Base-by-base conservation (phyloP, 2,888 invertebrate genomes). In the Scaptodrosophila latifasciaeformis region DNA sequence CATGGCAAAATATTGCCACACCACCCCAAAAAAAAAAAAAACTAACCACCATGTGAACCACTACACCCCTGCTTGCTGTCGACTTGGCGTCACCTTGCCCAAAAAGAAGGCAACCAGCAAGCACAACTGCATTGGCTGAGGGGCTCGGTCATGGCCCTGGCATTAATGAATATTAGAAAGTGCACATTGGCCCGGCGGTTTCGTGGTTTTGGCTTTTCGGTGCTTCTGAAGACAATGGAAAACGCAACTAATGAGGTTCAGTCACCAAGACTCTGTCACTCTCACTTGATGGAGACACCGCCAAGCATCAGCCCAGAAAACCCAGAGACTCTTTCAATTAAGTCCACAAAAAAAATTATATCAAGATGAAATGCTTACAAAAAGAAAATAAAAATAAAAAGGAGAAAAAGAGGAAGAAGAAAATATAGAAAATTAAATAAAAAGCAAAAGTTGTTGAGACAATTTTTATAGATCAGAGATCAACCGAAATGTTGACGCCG, bases 121-220 rank as follows among this genome's bases (percentile, higher is more conserved):
- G 10, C 10, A 29, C 10, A 29, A 7, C 6, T 29, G 10, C 45
- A 43, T 7, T 34, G 49, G 39, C 53, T 56, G 52, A 57, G 59
- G 66, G 40, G 48, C 9, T 37, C 50, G 50, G 44, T 44, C 50
- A 50, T 44, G 50, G 44, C n/a, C n/a, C 44, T 50, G 44, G 31
- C n/a, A 29, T 29, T 37, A 43, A 43, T 37, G 37, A 50, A 50
- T 50, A 75, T 75, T 75, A 76, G 75, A 76, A 76, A 76, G 75
- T 78, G 72, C 72, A 76, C 61, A 35, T 35, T 35, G 2, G 4
- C 27, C 9, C 5, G 27, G 27, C 27, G 5, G 9, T 27, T 27
- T 27, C 27, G 9, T 27, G 9, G 27, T 9, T 27, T 27, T 27
- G 27, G 27, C 9, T 27, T 27, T 27, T n/a, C n/a, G n/a, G n/a